Base-by-base conservation (phyloP, 2,797 vertebrate genomes). In the Sciurus vulgaris region DNA sequence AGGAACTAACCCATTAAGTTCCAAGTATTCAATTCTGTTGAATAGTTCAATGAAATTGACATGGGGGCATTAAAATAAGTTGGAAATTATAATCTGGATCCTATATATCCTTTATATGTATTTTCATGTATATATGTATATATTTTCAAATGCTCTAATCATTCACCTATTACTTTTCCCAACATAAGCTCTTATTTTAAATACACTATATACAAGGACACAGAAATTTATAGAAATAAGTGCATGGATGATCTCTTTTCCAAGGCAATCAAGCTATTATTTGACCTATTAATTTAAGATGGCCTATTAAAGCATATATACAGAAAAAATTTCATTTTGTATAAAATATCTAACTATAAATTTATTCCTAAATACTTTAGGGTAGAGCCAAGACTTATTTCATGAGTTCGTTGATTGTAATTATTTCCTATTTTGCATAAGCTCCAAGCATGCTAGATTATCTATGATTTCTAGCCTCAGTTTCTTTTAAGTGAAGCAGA, bases 201-300 rank as follows among this genome's bases (percentile, higher is more conserved):
- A 93, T 63, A 20, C 93, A 77, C 54, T 83, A 79, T 74, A 18
- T 70, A 84, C 15, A 73, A 69, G 20, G 1, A 9, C 15, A 65
- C 10, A 90, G 33, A 76, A 72, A n/a, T 30, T 90, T 47, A n/a
- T n/a, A 92, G 14, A 92, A 87, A 86, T 86, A 93, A 92, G 77
- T 78, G 22, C 1, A 67, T 61, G 35, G 4, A 41, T 51, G 26
- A 63, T 41, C 28, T 86, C 22, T 87, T 73, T 81, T 83, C 28
- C 51, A 90, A 87, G 86, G 47, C 22, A 84, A 90, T 41, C 22
- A 89, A 86, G 33, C 12, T 87, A 96, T 67, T 49, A 83, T 70
- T 38, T 74, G 51, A 1, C 13, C 38, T 74, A 8, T 90, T 90
- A 94, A 94, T 83, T 15, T 78, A 82, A 91, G 33, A 93, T 82